Evolutionary conservation across 1,140 invertebrate genomes (phyloP).

Genomic region (Drosophila pachea): DNA sequence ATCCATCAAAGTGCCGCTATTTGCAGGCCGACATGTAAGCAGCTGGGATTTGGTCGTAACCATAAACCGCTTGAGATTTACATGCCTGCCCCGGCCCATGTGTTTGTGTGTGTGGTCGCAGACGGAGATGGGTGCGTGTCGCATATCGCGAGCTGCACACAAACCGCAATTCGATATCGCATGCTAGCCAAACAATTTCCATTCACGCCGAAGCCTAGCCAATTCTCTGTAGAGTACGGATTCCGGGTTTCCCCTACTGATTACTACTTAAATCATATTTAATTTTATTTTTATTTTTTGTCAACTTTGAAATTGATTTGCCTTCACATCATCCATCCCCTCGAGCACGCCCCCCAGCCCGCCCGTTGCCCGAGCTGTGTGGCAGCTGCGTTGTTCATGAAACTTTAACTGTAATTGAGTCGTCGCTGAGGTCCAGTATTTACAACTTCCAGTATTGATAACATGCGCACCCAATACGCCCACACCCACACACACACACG

Average conservation of each 20-base stretch:
- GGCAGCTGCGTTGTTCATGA: constrained; percentile 22
- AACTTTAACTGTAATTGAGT: constrained; percentile 29
- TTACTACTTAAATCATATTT: too few relatives aligned
- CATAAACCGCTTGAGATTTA: constrained; percentile 74
- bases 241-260: too few relatives aligned
- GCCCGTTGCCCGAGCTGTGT: neutral
- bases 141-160: neutral
- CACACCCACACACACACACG: neutral
- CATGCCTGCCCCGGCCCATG: constrained; percentile 39
- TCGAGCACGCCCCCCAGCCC: neutral
- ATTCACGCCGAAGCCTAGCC: too few relatives aligned
- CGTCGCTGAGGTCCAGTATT: neutral
- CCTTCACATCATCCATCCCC: too few relatives aligned
- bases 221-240: too few relatives aligned
- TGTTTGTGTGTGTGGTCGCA: constrained; percentile 49
- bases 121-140: constrained; percentile 3
- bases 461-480: too few relatives aligned
- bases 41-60: constrained; percentile 64
- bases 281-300: too few relatives aligned
- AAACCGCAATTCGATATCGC: neutral
- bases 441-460: constrained; percentile 27
- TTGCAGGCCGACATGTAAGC: constrained; percentile 46
- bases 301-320: too few relatives aligned
- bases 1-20: constrained; percentile 66
- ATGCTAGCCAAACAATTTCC: too few relatives aligned